Conservation (phyloP, 2,113 vertebrate species). For the Siphamia tubifer region DNA sequence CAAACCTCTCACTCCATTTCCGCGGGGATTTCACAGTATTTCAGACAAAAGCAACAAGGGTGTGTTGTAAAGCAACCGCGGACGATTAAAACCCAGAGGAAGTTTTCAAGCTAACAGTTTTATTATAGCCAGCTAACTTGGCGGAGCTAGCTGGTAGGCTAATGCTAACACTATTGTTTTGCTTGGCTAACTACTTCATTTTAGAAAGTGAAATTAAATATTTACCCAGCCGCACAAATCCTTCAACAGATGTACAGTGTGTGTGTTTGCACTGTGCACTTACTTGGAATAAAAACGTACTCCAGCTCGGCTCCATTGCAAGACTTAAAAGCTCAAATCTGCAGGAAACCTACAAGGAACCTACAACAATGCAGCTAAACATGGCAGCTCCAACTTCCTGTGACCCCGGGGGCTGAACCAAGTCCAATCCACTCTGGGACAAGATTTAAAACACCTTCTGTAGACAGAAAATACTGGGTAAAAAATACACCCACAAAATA, state of each 20-base stretch:
- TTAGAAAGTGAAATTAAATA: constrained; percentile 28
- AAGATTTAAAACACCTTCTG: too few species aligned
- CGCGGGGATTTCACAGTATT: not conserved
- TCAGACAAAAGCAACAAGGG: not conserved
- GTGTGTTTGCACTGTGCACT: constrained; percentile 23
- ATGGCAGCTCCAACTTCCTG: constrained; percentile 89
- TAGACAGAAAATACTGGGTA: too few species aligned
- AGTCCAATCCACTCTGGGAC: constrained; percentile 18
- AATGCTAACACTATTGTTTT: constrained; percentile 77
- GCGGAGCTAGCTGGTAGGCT: constrained; percentile 52
- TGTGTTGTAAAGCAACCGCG: constrained; percentile 34
- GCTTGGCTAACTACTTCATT: constrained; percentile 62
- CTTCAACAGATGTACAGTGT: not conserved
- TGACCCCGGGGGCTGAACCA: constrained; percentile 77
- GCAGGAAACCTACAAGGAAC: constrained; percentile 83
- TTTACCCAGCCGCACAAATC: not conserved
- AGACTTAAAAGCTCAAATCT: constrained; percentile 73
- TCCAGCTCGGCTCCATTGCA: constrained; percentile 90
- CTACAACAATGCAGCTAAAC: constrained; percentile 89
- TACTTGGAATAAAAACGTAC: constrained; percentile 90
- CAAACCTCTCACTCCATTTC: not conserved
- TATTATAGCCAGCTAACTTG: constrained; percentile 35
- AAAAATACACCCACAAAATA: too few species aligned
- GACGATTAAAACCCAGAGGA: too few species aligned
- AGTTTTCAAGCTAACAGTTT: constrained; percentile 36